A percentile compares a stretch with the other conserved stretches of the same genome.
These are phyloP conservation scores for Brachionus manjavacas DNA, from an alignment of 1,140 invertebrate genomes.

Conservation along the genomic window DNA sequence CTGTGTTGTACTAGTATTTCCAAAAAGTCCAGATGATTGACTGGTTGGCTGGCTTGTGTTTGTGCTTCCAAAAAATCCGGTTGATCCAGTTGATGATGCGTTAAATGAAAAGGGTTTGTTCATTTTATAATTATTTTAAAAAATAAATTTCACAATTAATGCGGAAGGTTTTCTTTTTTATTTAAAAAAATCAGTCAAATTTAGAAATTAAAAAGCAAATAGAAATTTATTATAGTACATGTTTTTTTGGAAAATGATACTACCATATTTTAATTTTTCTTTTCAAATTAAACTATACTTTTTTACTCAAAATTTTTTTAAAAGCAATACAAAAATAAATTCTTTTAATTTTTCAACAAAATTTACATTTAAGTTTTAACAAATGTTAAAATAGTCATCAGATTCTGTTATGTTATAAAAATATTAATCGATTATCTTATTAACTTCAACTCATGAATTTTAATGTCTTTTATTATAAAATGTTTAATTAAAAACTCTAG, in stretches of 20 bases:
- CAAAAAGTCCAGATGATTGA: constrained; percentile 15
- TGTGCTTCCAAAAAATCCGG: constrained; percentile 42
- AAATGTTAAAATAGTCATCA: neutral
- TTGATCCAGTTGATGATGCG: neutral
- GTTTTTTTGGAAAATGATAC: too few species aligned
- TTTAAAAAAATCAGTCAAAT: neutral
- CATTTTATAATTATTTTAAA: neutral
- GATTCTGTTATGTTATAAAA: too few species aligned
- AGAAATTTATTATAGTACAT: neutral
- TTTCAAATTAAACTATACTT: neutral
- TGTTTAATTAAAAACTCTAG: too few species aligned
- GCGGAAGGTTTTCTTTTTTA: neutral
- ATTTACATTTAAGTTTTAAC: neutral
- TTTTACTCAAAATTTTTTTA: too few species aligned
- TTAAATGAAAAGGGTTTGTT: constrained; percentile 11
- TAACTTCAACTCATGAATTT: too few species aligned
- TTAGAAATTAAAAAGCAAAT: neutral
- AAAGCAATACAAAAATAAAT: too few species aligned
- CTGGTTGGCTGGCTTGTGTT: neutral
- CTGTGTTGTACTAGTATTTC: neutral
- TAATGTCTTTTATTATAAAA: too few species aligned
- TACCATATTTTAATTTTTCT: neutral
- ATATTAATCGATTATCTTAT: too few species aligned
- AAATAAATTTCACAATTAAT: neutral
- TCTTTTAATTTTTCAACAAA: too few species aligned